These are phyloP conservation scores for Amblyopsis hoosieri DNA, from an alignment of 2,797 vertebrate species.

Conservation along the genomic window DNA sequence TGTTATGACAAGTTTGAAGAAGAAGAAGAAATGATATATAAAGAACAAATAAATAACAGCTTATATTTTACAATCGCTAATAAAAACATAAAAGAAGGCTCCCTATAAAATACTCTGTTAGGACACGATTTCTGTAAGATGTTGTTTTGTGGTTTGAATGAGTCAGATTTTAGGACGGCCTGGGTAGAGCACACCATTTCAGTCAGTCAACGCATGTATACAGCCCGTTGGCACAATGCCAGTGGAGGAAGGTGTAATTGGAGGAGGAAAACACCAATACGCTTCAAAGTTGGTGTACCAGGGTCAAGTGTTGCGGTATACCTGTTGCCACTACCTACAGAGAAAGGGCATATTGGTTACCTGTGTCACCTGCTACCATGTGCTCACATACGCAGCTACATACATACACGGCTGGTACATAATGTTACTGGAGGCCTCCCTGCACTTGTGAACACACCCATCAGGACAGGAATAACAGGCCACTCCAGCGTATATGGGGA, in stretches of 20 bases:
- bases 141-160: slow-evolving; percentile 36
- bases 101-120: neutral
- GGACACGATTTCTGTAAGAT: neutral
- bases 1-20: too few relatives aligned
- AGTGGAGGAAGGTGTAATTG: slow-evolving; percentile 16
- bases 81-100: neutral
- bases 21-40: too few relatives aligned
- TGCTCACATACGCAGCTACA: neutral
- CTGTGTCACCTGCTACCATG: neutral
- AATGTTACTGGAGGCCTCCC: slow-evolving; percentile 51
- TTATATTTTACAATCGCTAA: neutral
- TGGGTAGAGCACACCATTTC: slow-evolving; percentile 17
- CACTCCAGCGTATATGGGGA: slow-evolving; percentile 64
- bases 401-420: neutral
- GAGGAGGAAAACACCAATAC: neutral
- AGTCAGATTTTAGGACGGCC: slow-evolving; percentile 34
- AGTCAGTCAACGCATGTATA: slow-evolving; percentile 23
- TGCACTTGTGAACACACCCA: slow-evolving; percentile 70
- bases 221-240: slow-evolving; percentile 1
- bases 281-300: neutral
- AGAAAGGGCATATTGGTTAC: slow-evolving; percentile 3
- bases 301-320: neutral
- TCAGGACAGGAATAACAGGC: slow-evolving; percentile 81
- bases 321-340: slow-evolving; percentile 8
- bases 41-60: too few relatives aligned